Conservation (phyloP, 1,140 invertebrate genomes). For the Drosophila virilis region DNA sequence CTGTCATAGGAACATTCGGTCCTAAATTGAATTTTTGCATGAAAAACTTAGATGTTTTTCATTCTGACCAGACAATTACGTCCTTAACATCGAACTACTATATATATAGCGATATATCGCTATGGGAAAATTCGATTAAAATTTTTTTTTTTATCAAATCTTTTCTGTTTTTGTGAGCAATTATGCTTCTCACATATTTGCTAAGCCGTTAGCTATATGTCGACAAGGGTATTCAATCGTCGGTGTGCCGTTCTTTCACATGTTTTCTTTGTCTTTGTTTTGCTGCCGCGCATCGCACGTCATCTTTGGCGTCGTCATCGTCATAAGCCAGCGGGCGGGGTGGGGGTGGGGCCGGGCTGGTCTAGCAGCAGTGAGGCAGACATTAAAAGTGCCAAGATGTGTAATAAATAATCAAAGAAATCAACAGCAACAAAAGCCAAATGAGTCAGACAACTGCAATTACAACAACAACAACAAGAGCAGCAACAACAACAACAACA, state of each 20-base stretch:
- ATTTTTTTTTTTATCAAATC: too few relatives aligned
- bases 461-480: constrained; percentile 7
- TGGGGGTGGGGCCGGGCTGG: constrained; percentile 9
- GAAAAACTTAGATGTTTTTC: too few relatives aligned
- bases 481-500: not conserved
- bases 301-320: constrained; percentile 20
- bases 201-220: too few relatives aligned
- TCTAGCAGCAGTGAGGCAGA: constrained; percentile 20
- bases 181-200: too few relatives aligned
- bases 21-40: too few relatives aligned
- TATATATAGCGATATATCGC: too few relatives aligned
- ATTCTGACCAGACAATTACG: too few relatives aligned
- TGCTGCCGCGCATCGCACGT: constrained; percentile 23
- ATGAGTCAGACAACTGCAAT: constrained; percentile 54
- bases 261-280: constrained; percentile 6
- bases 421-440: constrained; percentile 38
- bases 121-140: too few relatives aligned
- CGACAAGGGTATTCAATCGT: too few relatives aligned
- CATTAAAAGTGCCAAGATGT: constrained; percentile 56
- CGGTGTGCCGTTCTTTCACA: not conserved
- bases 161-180: too few relatives aligned
- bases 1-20: too few relatives aligned
- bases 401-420: constrained; percentile 67
- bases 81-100: too few relatives aligned
- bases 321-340: constrained; percentile 1